Base-by-base conservation (phyloP, 2,113 vertebrate species). In the Helogale parvula region DNA sequence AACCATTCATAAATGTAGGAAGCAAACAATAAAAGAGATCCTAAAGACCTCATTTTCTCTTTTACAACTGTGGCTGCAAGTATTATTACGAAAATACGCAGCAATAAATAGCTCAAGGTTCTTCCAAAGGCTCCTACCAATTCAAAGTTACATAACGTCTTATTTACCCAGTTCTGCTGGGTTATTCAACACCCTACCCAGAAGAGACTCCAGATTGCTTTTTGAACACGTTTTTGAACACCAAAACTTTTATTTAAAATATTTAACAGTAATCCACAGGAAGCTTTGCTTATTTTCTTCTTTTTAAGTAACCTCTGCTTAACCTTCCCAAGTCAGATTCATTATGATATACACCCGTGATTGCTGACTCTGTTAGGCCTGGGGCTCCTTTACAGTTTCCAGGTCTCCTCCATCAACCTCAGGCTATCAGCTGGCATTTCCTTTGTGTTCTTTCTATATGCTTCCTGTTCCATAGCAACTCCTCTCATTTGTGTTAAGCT, bases 1-100 rank as follows among this genome's bases (percentile, higher is more conserved):
- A 80, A n/a, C 3, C 31, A 60, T 90, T 89, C 16, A 93, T 93
- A 85, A 97, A 45, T 91, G 90, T 65, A 95, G 92, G 19, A 45
- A 89, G 12, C 0, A 93, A 86, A 76, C n/a, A 69, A 76, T 63
- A 85, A 84, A 93, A 95, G 31, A 83, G 57, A 89, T n/a, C 17
- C 86, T 83, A 69, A 88, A 96, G 68, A 86, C 41, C 17, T 80
- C 47, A 52, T 57, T 83, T 88, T 90, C 68, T 86, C 71, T 96
- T 88, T 77, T 72, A 88, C 31, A 89, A 82, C 41, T 52, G 83
- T n/a, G 21, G 47, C 38, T 89, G 38, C 35, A 57, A 91, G 33
- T 60, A 93, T 65, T 86, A 76, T 4, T 27, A 77, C n/a, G 38
- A 86, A 47, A 89, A 69, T 68, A 86, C 86, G 66, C 1, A 95